These are phyloP conservation scores for Antedon mediterranea DNA, from an alignment of 53 echinoderm and acorn worm genomes.

Conservation along the genomic window DNA sequence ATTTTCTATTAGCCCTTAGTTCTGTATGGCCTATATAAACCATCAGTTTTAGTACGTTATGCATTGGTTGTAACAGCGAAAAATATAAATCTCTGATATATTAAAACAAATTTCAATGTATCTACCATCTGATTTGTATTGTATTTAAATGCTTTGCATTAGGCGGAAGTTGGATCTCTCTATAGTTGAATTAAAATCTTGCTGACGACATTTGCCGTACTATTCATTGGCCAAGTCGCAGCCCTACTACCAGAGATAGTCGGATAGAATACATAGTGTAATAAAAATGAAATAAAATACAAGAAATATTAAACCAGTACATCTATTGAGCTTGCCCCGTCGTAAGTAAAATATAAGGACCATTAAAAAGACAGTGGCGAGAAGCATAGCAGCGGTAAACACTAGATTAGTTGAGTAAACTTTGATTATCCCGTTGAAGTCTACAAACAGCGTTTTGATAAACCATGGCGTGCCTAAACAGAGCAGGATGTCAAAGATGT, in stretches of 20 bases:
- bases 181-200: too few relatives aligned
- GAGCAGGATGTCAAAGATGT: conserved; percentile 78
- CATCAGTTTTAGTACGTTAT: too few relatives aligned
- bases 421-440: not conserved
- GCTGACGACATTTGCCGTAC: too few relatives aligned
- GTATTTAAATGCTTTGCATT: too few relatives aligned
- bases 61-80: too few relatives aligned
- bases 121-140: too few relatives aligned
- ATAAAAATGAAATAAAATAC: not conserved
- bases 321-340: not conserved
- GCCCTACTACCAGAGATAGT: not conserved
- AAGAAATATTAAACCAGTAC: not conserved
- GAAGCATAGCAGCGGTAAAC: not conserved
- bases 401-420: not conserved
- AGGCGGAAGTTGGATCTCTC: too few relatives aligned
- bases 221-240: too few relatives aligned
- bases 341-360: not conserved
- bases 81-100: too few relatives aligned
- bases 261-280: not conserved
- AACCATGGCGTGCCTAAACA: conserved; percentile 92
- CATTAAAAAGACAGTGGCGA: not conserved
- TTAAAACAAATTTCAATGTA: too few relatives aligned
- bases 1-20: too few relatives aligned
- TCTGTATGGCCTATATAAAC: too few relatives aligned
- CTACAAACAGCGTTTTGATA: conserved; percentile 40